Evolutionary conservation across 2,888 invertebrate species (phyloP), one percentile per base, ranked within the genome.

Genomic region (Euclidia mi): DNA sequence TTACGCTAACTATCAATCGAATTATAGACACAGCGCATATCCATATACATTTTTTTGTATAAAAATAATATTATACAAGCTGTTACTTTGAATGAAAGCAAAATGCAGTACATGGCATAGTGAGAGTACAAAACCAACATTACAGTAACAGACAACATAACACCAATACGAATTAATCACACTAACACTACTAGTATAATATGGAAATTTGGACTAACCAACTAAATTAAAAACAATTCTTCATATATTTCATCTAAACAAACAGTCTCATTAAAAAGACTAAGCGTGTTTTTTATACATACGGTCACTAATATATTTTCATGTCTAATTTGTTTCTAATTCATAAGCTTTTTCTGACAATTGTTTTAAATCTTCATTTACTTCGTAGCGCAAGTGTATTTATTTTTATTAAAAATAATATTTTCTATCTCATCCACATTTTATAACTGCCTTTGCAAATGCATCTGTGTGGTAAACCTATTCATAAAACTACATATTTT

Each of bases 31-130:
- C 77, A 77, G 81, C 81, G 78, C 81, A 75, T 78, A 75, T 79
- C 72, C 29, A 46, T 61, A 76, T 80, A 83, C 80, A 81, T 82
- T 70, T 82, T 70, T 76, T 71, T 72, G 70, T 81, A 78, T 68
- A 82, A 82, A 83, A 82, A 79, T 80, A 78, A 79, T 71, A 78
- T 68, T 80, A 87, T 83, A 84, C 81, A 89, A 88, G 88, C 85
- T 71, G 79, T 84, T 88, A 82, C 37, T 57, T 52, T 56, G 43
- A 65, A 63, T 65, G 65, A 68, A 73, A 75, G 73, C 76, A 62
- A 58, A 41, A 72, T 70, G 62, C 63, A 57, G 15, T 69, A 66
- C 57, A 71, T 62, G 57, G 55, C 63, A 52, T 56, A 52, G 45
- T 35, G 70, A 56, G 57, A 61, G 55, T 69, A 75, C 68, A 65